A percentile compares a stretch with the other conserved stretches of the same genome.
Evolutionary conservation across 2,797 vertebrate genomes (phyloP).

Genomic region (Enoplosus armatus): DNA sequence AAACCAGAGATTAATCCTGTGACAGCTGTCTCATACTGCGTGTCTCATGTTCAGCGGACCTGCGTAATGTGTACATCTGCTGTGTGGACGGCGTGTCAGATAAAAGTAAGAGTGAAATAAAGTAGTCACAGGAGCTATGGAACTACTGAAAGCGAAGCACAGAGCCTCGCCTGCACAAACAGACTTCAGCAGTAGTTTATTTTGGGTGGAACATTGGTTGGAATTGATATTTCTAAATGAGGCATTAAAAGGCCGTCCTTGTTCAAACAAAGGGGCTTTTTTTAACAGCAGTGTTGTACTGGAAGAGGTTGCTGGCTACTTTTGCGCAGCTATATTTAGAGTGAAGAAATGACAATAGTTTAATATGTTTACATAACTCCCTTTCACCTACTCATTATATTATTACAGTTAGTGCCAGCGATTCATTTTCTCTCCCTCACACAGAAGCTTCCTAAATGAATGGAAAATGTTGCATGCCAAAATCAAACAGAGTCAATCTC

Average conservation of each 20-base stretch:
- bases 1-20: background rate
- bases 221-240: conserved; percentile 10
- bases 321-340: conserved; percentile 1
- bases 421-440: background rate
- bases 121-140: background rate
- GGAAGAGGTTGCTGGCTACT: background rate
- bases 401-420: conserved; percentile 22
- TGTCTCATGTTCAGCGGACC: background rate
- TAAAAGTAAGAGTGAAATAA: background rate
- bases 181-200: background rate
- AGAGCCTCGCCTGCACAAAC: background rate
- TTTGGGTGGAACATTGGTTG: background rate
- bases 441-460: background rate
- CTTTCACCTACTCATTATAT: conserved; percentile 23
- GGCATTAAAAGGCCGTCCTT: background rate
- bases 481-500: conserved; percentile 35
- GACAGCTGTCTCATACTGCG: background rate
- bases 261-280: background rate
- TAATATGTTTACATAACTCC: conserved; percentile 36
- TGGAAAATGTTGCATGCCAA: background rate
- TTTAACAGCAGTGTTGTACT: background rate
- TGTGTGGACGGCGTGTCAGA: background rate
- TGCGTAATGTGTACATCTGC: background rate
- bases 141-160: background rate
- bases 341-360: conserved; percentile 11